Base-by-base conservation (phyloP, 2,888 invertebrate genomes). In the Diogma glabrata region DNA sequence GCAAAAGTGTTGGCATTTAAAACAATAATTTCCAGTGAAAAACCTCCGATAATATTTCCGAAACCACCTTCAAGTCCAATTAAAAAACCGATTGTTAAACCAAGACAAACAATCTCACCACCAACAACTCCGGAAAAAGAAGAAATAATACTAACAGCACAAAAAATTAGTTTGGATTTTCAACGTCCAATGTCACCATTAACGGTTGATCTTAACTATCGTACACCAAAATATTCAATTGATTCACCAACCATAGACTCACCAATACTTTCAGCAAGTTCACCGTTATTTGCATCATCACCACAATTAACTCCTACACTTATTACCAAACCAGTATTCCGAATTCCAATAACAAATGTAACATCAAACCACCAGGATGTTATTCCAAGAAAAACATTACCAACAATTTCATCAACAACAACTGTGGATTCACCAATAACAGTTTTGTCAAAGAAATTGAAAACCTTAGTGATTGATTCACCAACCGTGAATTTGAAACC, bases 1-100 rank as follows among this genome's bases (percentile, higher is more conserved):
- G 77, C 74, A 33, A 81, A 80, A 64, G 78, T 81, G 5, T 79
- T 79, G 14, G 76, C 72, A 43, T 81, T 77, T 62, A 79, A 78
- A 59, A 77, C 74, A 45, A 79, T 79, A 52, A 79, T 80, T 43
- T 76, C 76, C 55, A 76, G 76, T 50, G 68, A 71, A 47, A 76
- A 76, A 61, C 75, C 78, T 58, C 75, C 78, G 58, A 73, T 74
- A 43, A 65, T 71, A 23, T 56, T 72, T 1, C 72, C 75, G 7
- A 75, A 75, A 60, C 73, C 75, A 2, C 67, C 70, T 49, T 51
- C 64, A 16, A 69, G 69, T 55, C 61, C 64, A 26, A 51, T 17
- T 50, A 58, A 53, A 53, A 59, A 56, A 49, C 57, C 57, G 20
- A 43, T 53, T 46, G 57, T 59, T 14, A 58, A 59, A 36, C 55